These are phyloP conservation scores for Parnassius smintheus DNA, from an alignment of 2,888 invertebrate genomes.

Conservation along the genomic window DNA sequence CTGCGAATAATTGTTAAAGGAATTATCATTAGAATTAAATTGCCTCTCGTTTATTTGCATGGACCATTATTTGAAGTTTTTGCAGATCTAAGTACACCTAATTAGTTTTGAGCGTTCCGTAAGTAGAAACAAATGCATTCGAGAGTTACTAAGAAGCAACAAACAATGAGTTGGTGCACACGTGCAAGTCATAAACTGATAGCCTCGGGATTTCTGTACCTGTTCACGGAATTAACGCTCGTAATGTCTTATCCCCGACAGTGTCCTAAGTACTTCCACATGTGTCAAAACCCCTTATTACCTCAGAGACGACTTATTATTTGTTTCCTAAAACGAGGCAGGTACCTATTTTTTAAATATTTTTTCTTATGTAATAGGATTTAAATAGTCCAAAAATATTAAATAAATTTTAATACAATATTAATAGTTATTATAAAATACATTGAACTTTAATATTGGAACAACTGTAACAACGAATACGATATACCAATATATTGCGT, in stretches of 20 bases:
- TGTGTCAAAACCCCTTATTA: slow-evolving; percentile 48
- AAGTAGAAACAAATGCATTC: slow-evolving; percentile 26
- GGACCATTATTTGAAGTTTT: slow-evolving; percentile 1
- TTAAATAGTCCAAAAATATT: too few relatives aligned
- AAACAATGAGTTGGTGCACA: slow-evolving; percentile 54
- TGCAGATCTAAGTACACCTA: slow-evolving; percentile 1
- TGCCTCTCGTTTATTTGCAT: background rate
- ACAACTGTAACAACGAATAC: too few relatives aligned
- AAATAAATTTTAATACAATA: too few relatives aligned
- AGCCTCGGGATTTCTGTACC: slow-evolving; percentile 45
- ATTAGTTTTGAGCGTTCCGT: slow-evolving; percentile 8
- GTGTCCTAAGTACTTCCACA: slow-evolving; percentile 56
- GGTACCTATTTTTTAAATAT: slow-evolving; percentile 3
- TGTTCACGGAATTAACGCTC: slow-evolving; percentile 51
- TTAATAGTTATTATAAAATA: too few relatives aligned
- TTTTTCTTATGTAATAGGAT: background rate
- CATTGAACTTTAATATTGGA: too few relatives aligned
- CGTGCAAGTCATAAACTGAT: slow-evolving; percentile 65
- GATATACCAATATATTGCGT: too few relatives aligned
- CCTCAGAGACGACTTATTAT: slow-evolving; percentile 10
- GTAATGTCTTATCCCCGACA: slow-evolving; percentile 47
- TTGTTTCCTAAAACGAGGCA: slow-evolving; percentile 5
- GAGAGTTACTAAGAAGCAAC: slow-evolving; percentile 1
- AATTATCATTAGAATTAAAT: too few relatives aligned
- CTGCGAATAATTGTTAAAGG: too few relatives aligned